Percentiles rank a stretch among this genome's conserved stretches.
Evolutionary conservation across 2,113 vertebrate genomes (phyloP).

Genomic region (Salvelinus sp.): DNA sequence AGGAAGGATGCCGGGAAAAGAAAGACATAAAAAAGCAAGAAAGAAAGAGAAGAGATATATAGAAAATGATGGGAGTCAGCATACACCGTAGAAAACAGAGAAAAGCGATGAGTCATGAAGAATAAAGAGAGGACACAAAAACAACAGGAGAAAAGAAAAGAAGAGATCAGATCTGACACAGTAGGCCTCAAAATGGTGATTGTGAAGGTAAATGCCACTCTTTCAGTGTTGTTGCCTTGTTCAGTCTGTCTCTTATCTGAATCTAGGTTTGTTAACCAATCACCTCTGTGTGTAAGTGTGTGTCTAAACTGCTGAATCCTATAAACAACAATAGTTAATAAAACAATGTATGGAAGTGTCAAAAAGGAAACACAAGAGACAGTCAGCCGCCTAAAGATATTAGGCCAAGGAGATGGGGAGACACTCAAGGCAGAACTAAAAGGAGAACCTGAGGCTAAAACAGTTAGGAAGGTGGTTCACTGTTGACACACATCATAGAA

Average conservation of each 20-base stretch:
- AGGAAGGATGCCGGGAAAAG: slow-evolving; percentile 23
- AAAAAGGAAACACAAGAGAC: slow-evolving; percentile 20
- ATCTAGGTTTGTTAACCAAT: neutral
- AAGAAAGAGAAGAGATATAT: slow-evolving; percentile 47
- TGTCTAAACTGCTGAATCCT: neutral
- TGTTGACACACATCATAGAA: slow-evolving; percentile 32
- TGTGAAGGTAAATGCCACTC: slow-evolving; percentile 27
- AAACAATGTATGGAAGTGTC: too few species aligned
- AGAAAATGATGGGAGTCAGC: slow-evolving; percentile 59
- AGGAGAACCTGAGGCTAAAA: slow-evolving; percentile 66
- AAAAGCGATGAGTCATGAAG: slow-evolving; percentile 72
- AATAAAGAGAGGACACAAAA: slow-evolving; percentile 66
- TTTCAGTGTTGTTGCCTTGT: neutral
- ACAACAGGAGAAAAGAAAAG: slow-evolving; percentile 73
- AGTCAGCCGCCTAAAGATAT: slow-evolving; percentile 18
- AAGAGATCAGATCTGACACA: slow-evolving; percentile 67
- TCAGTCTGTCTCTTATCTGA: neutral
- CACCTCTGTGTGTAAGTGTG: neutral
- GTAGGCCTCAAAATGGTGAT: slow-evolving; percentile 42
- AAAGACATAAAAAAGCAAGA: slow-evolving; percentile 49
- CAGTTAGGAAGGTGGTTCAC: slow-evolving; percentile 39
- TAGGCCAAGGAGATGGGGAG: slow-evolving; percentile 30
- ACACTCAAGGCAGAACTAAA: slow-evolving; percentile 40
- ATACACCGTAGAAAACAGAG: slow-evolving; percentile 58
- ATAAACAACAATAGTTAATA: neutral